Evolutionary conservation across 1,140 invertebrate species (phyloP), one percentile per base, ranked within the genome.

Genomic region (Brachionus sp.): DNA sequence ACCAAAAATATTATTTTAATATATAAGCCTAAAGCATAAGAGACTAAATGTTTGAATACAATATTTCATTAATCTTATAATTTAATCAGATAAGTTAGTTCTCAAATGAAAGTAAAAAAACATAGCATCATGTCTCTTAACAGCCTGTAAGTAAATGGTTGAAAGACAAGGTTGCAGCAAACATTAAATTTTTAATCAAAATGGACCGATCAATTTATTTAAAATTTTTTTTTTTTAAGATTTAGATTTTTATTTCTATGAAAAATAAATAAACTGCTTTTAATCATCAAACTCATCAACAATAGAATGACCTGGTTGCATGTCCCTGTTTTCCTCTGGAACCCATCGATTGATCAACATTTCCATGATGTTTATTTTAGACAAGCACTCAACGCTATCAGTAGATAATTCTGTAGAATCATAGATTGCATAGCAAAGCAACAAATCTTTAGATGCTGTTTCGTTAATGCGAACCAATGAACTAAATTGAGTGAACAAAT

Each of bases 391-490:
- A 13, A 35, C 19, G 39, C 9, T 80, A 23, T 80, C 33, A 10
- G 19, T 9, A 80, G 5, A 23, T n/a, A 80, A 0, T 37, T 44
- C 50, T 25, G 2, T 42, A 12, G 46, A 19, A 64, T 80, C 29
- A 35, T 62, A 80, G 5, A 80, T 50, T 10, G 33, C 77, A 44
- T 80, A 80, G 25, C 19, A 25, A 23, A 42, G 6, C 23, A 80
- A 29, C 23, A 80, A 57, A 12, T 80, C 77, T 80, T 80, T 80
- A 1, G 77, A 80, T 12, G 62, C 77, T 16, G 77, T 80, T 44
- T 80, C 77, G n/a, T 66, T 80, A 33, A 80, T 80, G 16, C 77
- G 46, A 19, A 80, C 50, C 33, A 80, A 62, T 13, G 77, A 57
- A 50, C 46, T 62, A 66, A 80, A 80, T 35, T 80, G 77, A 3